phyloP scores from a whole-genome alignment of 2,797 vertebrate species.

The Phalloptychus januarius region DNA sequence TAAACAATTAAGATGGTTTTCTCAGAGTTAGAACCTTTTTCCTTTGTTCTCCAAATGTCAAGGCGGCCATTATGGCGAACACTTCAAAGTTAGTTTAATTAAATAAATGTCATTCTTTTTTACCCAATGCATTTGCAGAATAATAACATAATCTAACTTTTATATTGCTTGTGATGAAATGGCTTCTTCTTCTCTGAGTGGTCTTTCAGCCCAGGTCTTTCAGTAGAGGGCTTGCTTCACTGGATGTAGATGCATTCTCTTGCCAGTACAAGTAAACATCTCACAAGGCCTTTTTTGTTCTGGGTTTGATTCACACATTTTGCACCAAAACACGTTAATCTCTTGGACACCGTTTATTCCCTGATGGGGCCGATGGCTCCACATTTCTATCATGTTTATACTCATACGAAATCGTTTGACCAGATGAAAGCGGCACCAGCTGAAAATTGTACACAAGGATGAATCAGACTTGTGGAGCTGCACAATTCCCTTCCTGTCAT shows the following conservation, averaged over 20 bases:
- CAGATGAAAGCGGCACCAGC: background rate
- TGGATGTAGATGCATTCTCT: background rate
- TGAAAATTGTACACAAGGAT: background rate
- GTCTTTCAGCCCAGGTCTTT: background rate
- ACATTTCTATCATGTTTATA: background rate
- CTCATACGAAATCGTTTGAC: background rate
- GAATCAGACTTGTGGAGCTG: background rate
- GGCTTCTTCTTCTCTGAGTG: background rate
- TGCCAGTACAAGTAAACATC: background rate
- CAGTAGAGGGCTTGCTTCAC: background rate
- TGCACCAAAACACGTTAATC: background rate
- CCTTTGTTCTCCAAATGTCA: background rate
- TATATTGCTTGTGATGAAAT: background rate
- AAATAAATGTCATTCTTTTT: background rate
- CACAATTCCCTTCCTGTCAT: background rate
- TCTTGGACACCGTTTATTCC: background rate
- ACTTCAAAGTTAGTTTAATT: background rate
- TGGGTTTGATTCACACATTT: background rate
- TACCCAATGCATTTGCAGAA: background rate
- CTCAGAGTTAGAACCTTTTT: background rate
- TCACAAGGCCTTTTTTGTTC: background rate
- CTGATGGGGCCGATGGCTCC: background rate
- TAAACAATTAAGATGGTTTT: background rate
- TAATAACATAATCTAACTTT: background rate
- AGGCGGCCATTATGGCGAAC: background rate